These are phyloP conservation scores for Toxotes jaculatrix DNA, from an alignment of 2,113 vertebrate genomes.

Conservation along the genomic window DNA sequence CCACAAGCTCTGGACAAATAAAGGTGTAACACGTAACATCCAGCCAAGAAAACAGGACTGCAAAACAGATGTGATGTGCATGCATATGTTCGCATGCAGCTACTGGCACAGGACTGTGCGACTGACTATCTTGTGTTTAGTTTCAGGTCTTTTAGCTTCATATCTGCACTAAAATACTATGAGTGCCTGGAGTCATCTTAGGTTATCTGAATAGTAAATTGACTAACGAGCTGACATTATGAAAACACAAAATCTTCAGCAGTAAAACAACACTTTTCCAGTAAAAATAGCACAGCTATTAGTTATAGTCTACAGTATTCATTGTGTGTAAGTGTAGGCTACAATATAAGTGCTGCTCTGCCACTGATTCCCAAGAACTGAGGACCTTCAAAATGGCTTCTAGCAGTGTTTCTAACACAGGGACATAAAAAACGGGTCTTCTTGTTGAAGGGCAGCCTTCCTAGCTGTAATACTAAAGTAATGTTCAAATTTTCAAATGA, in stretches of 20 bases:
- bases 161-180: neutral
- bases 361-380: neutral
- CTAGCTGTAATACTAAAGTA: neutral
- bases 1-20: slow-evolving; percentile 57
- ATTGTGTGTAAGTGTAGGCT: too few relatives aligned
- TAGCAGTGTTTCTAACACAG: neutral
- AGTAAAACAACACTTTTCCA: slow-evolving; percentile 2
- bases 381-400: neutral
- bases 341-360: neutral
- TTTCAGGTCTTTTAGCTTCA: neutral
- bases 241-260: neutral
- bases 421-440: neutral
- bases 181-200: too few relatives aligned
- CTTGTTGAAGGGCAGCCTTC: neutral
- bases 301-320: neutral
- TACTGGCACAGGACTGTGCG: neutral
- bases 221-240: neutral
- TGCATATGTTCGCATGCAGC: neutral
- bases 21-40: slow-evolving; percentile 41
- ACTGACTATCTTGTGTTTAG: neutral
- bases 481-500: slow-evolving; percentile 21
- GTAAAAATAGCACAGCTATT: neutral
- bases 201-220: too few relatives aligned
- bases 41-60: slow-evolving; percentile 16
- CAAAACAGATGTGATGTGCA: slow-evolving; percentile 19